Percentiles rank a stretch among this genome's conserved stretches.
phyloP scores from a whole-genome alignment of 1,140 invertebrate species.

The Laupala kohalensis region DNA sequence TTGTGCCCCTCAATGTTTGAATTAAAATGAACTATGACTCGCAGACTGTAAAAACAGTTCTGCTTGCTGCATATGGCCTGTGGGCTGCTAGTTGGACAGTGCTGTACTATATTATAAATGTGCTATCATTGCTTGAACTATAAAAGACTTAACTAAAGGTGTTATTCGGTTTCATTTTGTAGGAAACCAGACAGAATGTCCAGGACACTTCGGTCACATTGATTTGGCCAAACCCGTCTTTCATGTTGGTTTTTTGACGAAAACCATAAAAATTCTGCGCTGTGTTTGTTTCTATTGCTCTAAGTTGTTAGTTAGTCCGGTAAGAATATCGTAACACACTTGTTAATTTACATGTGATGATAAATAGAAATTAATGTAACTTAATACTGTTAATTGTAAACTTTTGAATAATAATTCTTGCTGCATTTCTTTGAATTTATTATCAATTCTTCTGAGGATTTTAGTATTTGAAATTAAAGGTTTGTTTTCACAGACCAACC shows the following conservation, averaged over 20 bases:
- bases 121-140: too few relatives aligned
- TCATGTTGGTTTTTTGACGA: conserved; percentile 94
- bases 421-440: neutral
- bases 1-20: too few relatives aligned
- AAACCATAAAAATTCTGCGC: conserved; percentile 90
- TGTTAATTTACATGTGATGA: conserved; percentile 11
- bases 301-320: conserved; percentile 85
- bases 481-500: conserved; percentile 65
- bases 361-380: neutral
- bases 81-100: too few relatives aligned
- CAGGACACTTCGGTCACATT: conserved; percentile 99
- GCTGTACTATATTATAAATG: too few relatives aligned
- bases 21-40: too few relatives aligned
- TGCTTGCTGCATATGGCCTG: too few relatives aligned
- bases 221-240: conserved; percentile 97
- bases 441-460: conserved; percentile 6
- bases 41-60: too few relatives aligned
- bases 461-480: too few relatives aligned
- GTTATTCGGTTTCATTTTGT: conserved; percentile 14
- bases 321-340: conserved; percentile 38
- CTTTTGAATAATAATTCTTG: neutral
- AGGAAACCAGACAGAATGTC: conserved; percentile 92
- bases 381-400: neutral
- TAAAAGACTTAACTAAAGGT: too few relatives aligned
- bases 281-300: conserved; percentile 98